phyloP scores from a whole-genome alignment of 1,140 invertebrate genomes.

The Sinonovacula constricta region DNA sequence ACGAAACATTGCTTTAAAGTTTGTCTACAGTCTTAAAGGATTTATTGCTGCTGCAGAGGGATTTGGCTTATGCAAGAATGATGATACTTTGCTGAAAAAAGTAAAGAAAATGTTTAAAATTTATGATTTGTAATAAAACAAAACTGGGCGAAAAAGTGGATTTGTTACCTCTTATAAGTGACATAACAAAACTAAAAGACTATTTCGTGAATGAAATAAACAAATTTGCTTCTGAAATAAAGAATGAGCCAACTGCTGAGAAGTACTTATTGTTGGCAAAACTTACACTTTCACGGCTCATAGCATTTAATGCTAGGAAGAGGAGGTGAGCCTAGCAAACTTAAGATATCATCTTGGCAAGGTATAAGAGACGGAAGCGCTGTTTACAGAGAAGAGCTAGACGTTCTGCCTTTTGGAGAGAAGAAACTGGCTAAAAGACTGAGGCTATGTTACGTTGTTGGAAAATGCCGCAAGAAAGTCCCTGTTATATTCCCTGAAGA shows the following conservation, averaged over 20 bases:
- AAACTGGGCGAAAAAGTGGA: constrained; percentile 3
- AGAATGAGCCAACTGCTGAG: not conserved
- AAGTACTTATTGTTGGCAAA: not conserved
- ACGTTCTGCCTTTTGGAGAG: constrained; percentile 14
- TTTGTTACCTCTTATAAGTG: constrained; percentile 11
- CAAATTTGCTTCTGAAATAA: not conserved
- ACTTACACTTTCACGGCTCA: constrained; percentile 13
- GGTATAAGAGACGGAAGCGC: not conserved
- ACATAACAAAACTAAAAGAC: constrained; percentile 26
- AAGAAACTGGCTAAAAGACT: constrained; percentile 11
- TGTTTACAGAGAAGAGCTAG: constrained; percentile 6
- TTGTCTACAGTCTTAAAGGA: constrained; percentile 13
- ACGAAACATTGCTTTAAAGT: constrained; percentile 13
- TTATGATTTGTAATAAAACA: constrained; percentile 7
- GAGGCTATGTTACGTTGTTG: constrained; percentile 13
- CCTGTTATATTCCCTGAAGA: constrained; percentile 20
- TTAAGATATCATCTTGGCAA: not conserved
- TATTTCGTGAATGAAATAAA: constrained; percentile 15
- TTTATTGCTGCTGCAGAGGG: constrained; percentile 22
- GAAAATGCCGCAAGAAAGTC: constrained; percentile 29
- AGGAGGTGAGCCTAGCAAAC: constrained; percentile 23
- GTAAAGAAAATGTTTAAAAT: constrained; percentile 17
- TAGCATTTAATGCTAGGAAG: constrained; percentile 29
- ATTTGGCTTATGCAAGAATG: not conserved
- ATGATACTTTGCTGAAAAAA: constrained; percentile 16